These are phyloP conservation scores for Aphis craccivora DNA, from an alignment of 1,140 invertebrate genomes.

Conservation along the genomic window DNA sequence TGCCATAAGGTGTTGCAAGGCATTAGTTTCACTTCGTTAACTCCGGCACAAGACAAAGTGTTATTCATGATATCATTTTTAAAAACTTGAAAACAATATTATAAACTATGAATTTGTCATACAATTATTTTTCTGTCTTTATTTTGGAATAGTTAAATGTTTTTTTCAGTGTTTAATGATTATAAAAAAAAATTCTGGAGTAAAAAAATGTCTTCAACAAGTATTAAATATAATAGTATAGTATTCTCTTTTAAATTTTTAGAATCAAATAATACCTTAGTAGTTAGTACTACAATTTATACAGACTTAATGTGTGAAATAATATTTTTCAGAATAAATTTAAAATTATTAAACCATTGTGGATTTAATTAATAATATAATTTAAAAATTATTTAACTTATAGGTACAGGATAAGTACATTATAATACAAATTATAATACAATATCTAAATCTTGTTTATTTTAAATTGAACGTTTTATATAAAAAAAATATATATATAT, in stretches of 20 bases:
- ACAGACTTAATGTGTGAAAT: no score
- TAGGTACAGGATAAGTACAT: no score
- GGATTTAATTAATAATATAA: no score
- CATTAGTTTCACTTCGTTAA: not conserved
- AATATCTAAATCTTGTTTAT: no score
- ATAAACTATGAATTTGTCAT: not conserved
- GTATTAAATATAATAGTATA: not conserved
- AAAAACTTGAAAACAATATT: not conserved
- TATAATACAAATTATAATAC: no score
- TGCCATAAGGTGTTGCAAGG: not conserved
- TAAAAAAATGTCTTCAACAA: not conserved
- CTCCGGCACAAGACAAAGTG: not conserved
- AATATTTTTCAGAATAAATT: no score
- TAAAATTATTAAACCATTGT: no score
- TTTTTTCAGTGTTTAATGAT: not conserved
- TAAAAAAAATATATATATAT: no score
- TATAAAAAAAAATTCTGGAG: not conserved
- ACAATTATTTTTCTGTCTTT: not conserved
- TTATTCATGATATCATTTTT: slow-evolving; percentile 3
- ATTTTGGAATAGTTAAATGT: not conserved
- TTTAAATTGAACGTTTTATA: no score
- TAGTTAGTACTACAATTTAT: no score
- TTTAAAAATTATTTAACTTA: no score
- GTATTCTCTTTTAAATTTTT: not conserved
- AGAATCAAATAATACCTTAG: no score